phyloP scores from a whole-genome alignment of 2,888 invertebrate species.

The Balanococcus diminutus region DNA sequence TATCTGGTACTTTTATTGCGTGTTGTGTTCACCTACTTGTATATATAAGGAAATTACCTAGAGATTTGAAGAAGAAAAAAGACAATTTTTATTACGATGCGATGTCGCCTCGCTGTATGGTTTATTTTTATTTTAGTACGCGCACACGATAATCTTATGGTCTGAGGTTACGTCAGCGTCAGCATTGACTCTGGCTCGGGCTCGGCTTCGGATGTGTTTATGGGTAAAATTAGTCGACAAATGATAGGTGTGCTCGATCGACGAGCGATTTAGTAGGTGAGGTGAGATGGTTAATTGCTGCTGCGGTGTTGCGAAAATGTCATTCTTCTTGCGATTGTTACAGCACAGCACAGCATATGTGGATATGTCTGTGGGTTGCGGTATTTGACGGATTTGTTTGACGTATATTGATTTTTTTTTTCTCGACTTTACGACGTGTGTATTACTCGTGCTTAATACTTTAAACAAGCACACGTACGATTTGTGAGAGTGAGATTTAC shows the following conservation, averaged over 20 bases:
- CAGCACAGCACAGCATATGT: neutral
- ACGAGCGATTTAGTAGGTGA: slow-evolving; percentile 21
- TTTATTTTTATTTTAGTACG: neutral
- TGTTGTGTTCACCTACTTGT: slow-evolving; percentile 24
- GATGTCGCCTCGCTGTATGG: neutral
- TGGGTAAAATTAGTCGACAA: slow-evolving; percentile 12
- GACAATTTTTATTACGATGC: slow-evolving; percentile 1
- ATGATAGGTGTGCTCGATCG: neutral
- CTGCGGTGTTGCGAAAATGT: neutral
- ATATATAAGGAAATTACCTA: slow-evolving; percentile 30
- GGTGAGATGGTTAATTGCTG: slow-evolving; percentile 27
- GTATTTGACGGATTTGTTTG: slow-evolving; percentile 1
- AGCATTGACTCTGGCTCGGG: neutral
- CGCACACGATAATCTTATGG: neutral
- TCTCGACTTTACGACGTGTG: neutral
- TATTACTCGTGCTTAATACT: neutral
- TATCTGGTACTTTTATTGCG: slow-evolving; percentile 2
- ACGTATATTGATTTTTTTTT: neutral
- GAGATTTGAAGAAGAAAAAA: neutral
- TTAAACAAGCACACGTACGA: neutral
- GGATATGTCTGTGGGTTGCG: neutral
- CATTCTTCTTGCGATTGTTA: slow-evolving; percentile 6
- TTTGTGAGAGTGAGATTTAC: neutral
- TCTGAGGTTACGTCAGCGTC: neutral
- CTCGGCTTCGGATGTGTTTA: neutral